phyloP scores from a whole-genome alignment of 2,888 invertebrate species.

The Phaonia tiefii region DNA sequence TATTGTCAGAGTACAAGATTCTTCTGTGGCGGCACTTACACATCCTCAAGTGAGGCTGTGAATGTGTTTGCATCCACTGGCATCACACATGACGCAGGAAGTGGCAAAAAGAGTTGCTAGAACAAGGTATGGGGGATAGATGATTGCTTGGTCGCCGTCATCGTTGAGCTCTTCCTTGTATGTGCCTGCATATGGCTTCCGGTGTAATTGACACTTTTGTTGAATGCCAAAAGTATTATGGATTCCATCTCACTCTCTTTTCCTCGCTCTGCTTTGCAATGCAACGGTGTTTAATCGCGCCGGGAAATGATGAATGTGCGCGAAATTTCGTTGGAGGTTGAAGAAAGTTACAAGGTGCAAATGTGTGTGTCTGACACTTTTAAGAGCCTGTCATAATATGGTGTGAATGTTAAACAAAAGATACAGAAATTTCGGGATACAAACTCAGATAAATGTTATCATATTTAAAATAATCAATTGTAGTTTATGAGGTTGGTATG shows the following conservation, averaged over 20 bases:
- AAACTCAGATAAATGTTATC: background rate
- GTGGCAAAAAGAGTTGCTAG: background rate
- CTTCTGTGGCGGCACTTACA: background rate
- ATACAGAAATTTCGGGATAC: background rate
- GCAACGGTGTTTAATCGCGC: too few species aligned
- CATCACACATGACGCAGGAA: background rate
- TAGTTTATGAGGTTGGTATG: too few species aligned
- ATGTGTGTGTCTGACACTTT: background rate
- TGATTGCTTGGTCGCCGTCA: background rate
- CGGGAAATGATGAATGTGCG: background rate
- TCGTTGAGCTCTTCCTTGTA: background rate
- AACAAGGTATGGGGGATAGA: background rate
- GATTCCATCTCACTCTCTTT: slow-evolving; percentile 13
- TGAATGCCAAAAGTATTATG: slow-evolving; percentile 57
- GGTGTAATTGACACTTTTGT: slow-evolving; percentile 67
- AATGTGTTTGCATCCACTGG: too few species aligned
- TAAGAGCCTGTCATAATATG: background rate
- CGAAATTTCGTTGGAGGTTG: background rate
- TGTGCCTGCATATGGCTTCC: slow-evolving; percentile 60
- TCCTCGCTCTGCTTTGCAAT: background rate
- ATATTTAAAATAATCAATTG: background rate
- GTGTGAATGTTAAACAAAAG: background rate
- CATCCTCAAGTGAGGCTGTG: background rate
- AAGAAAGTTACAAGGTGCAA: background rate
- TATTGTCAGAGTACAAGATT: slow-evolving; percentile 5